Conservation (phyloP, 1,140 invertebrate species). For the Drosophila ohnishii region DNA sequence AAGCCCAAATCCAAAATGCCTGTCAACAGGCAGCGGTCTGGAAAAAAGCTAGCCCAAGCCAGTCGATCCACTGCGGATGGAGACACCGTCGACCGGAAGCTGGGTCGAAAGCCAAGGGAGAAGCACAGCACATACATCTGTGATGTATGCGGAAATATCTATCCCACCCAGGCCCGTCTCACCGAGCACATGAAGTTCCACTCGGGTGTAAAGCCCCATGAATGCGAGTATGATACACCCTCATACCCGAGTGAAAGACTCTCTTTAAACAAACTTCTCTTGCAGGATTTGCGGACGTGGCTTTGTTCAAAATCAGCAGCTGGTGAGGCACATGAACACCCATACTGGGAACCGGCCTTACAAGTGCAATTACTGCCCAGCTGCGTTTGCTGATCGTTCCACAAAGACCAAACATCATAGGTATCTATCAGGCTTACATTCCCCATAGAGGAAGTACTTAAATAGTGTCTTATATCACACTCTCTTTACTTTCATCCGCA, state of each 20-base stretch:
- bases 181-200: conserved; percentile 81
- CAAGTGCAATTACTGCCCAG: conserved; percentile 88
- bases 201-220: conserved; percentile 70
- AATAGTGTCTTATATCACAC: background rate
- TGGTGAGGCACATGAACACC: conserved; percentile 80
- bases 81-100: conserved; percentile 34
- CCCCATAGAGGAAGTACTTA: background rate
- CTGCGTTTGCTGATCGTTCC: conserved; percentile 87
- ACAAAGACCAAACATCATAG: conserved; percentile 86
- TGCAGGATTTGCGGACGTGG: conserved; percentile 73
- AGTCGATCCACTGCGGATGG: background rate
- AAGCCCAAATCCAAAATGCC: background rate
- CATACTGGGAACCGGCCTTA: conserved; percentile 85
- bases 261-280: background rate
- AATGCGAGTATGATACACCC: conserved; percentile 73
- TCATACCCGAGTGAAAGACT: fast-evolving
- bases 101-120: conserved; percentile 57
- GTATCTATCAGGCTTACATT: conserved; percentile 12
- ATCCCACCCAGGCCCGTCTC: conserved; percentile 70
- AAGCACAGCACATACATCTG: conserved; percentile 69
- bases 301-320: conserved; percentile 75
- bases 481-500: background rate
- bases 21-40: conserved; percentile 20
- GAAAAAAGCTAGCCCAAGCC: conserved; percentile 1
- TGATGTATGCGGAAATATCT: conserved; percentile 79